phyloP scores from a whole-genome alignment of 2,797 vertebrate species.

The Sebastes cheni region DNA sequence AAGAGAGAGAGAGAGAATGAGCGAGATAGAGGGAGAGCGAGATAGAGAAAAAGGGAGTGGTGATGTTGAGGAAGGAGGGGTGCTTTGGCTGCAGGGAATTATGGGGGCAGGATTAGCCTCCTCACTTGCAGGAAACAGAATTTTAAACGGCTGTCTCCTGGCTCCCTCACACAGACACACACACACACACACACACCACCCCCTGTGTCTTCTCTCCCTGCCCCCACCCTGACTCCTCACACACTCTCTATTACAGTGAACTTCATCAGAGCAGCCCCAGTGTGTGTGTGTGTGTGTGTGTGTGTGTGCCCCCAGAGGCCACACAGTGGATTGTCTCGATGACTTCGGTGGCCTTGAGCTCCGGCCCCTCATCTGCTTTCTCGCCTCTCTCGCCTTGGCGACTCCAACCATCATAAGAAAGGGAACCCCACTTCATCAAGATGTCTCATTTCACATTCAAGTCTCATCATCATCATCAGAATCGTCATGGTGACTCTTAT shows the following conservation, averaged over 20 bases:
- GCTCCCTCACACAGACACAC: constrained; percentile 78
- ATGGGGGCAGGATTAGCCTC: constrained; percentile 99
- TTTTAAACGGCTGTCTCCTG: constrained; percentile 96
- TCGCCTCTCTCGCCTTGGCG: constrained; percentile 12
- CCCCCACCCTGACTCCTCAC: constrained; percentile 71
- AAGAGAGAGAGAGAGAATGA: constrained; percentile 79
- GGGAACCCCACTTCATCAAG: not conserved
- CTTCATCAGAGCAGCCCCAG: constrained; percentile 67
- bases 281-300: constrained; percentile 22
- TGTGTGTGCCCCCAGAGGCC: constrained; percentile 45
- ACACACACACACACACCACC: constrained; percentile 51
- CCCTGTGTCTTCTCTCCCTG: constrained; percentile 61
- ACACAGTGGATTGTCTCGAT: constrained; percentile 42
- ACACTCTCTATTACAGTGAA: constrained; percentile 71
- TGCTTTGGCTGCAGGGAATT: constrained; percentile 99
- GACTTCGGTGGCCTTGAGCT: constrained; percentile 47
- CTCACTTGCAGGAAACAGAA: constrained; percentile 99
- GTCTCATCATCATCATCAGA: constrained; percentile 20
- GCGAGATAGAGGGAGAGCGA: constrained; percentile 73
- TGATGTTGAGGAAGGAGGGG: constrained; percentile 91
- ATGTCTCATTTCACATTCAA: constrained; percentile 37
- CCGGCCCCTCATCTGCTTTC: constrained; percentile 6
- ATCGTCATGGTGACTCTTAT: constrained; percentile 25
- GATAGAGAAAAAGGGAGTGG: constrained; percentile 88
- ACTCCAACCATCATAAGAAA: not conserved